These are phyloP conservation scores for Heteromyza rotundicornis DNA, from an alignment of 2,888 invertebrate genomes.

Conservation along the genomic window DNA sequence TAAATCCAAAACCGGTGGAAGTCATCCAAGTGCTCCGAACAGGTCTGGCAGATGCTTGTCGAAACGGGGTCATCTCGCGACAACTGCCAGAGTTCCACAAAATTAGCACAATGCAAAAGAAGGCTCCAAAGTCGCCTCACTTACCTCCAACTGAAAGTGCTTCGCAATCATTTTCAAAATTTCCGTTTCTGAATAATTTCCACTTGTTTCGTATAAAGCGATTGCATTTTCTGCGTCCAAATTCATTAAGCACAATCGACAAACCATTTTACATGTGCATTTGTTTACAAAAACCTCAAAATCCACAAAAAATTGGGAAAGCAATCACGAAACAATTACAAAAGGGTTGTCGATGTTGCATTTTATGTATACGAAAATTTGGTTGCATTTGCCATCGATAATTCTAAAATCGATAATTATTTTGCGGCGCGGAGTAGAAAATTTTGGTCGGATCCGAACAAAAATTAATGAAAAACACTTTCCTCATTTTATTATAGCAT, in stretches of 20 bases:
- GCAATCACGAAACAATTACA: too few relatives aligned
- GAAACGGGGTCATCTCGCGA: neutral
- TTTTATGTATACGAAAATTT: too few relatives aligned
- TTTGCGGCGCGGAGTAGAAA: too few relatives aligned
- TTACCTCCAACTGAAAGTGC: slow-evolving; percentile 50
- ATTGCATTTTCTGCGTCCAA: slow-evolving; percentile 41
- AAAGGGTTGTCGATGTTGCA: too few relatives aligned
- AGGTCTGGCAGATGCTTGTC: neutral
- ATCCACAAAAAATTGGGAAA: too few relatives aligned
- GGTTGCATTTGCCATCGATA: too few relatives aligned
- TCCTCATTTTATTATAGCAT: too few relatives aligned
- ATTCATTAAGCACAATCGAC: slow-evolving; percentile 41
- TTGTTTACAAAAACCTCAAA: too few relatives aligned
- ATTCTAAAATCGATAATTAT: too few relatives aligned
- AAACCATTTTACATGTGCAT: too few relatives aligned
- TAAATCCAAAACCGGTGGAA: neutral
- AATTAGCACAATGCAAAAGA: neutral
- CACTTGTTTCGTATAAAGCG: slow-evolving; percentile 32
- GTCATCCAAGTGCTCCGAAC: neutral
- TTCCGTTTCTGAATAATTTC: slow-evolving; percentile 33
- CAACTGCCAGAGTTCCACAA: neutral
- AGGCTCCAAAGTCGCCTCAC: neutral
- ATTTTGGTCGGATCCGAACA: too few relatives aligned
- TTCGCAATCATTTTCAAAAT: slow-evolving; percentile 49
- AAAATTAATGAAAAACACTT: too few relatives aligned